Evolutionary conservation across 1,140 invertebrate genomes (phyloP).

Genomic region (Laupala kohalensis): DNA sequence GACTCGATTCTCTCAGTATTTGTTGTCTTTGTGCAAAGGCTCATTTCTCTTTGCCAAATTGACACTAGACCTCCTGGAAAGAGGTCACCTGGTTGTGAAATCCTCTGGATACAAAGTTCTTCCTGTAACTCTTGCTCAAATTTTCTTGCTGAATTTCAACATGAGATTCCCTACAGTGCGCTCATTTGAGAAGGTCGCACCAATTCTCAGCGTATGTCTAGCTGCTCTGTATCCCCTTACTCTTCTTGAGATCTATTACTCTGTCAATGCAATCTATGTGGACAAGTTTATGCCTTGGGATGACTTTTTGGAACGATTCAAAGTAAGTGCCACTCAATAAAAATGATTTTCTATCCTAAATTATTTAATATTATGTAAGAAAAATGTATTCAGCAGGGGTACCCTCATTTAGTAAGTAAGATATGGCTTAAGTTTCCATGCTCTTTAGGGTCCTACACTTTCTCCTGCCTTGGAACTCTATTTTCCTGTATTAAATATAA

Average conservation of each 20-base stretch:
- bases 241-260: slow-evolving; percentile 82
- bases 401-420: no score
- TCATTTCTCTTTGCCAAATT: slow-evolving; percentile 87
- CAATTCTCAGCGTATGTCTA: slow-evolving; percentile 78
- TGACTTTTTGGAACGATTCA: slow-evolving; percentile 75
- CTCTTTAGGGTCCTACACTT: no score
- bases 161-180: slow-evolving; percentile 76
- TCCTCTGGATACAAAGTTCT: slow-evolving; percentile 81
- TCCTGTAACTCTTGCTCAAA: slow-evolving; percentile 81
- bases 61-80: slow-evolving; percentile 84
- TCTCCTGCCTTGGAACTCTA: no score
- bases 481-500: no score
- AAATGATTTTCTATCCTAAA: no score
- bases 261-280: slow-evolving; percentile 71
- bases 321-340: slow-evolving; percentile 31
- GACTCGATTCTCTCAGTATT: slow-evolving; percentile 67
- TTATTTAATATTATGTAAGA: no score
- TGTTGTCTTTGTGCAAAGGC: slow-evolving; percentile 68
- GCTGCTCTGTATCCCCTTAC: slow-evolving; percentile 83
- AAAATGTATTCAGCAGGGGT: no score
- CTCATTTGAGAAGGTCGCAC: slow-evolving; percentile 77
- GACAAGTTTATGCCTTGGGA: slow-evolving; percentile 72
- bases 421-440: no score
- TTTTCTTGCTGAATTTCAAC: slow-evolving; percentile 89
- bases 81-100: slow-evolving; percentile 84